Percentiles rank a stretch among this genome's conserved stretches.
These are phyloP conservation scores for Megalops cyprinoides DNA, from an alignment of 2,797 vertebrate species.

Conservation along the genomic window DNA sequence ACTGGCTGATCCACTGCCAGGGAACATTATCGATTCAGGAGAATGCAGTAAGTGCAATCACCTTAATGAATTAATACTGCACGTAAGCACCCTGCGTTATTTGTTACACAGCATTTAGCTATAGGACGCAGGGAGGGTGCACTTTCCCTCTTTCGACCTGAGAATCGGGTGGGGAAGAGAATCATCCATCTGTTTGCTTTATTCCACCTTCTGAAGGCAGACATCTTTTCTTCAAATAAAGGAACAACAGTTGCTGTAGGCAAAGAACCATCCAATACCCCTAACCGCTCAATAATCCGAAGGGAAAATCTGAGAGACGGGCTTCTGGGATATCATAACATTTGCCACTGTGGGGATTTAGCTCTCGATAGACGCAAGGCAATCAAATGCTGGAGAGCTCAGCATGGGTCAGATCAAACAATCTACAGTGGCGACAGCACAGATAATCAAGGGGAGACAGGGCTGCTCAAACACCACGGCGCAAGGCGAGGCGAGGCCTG, in stretches of 20 bases:
- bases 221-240: constrained; percentile 4
- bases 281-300: background rate
- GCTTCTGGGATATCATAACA: background rate
- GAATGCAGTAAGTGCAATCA: background rate
- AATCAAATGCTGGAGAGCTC: background rate
- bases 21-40: background rate
- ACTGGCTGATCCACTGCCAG: background rate
- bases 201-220: background rate
- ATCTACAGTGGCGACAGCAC: background rate
- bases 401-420: background rate
- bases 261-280: background rate
- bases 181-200: background rate
- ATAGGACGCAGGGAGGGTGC: background rate
- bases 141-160: background rate
- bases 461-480: too few species aligned
- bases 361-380: background rate
- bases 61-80: background rate
- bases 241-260: background rate
- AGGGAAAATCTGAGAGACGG: background rate
- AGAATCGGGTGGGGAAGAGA: background rate
- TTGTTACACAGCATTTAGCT: background rate
- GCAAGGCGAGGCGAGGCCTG: too few species aligned
- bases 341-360: background rate
- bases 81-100: background rate
- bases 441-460: background rate